Evolutionary conservation across 2,113 vertebrate genomes (phyloP), one percentile per base, ranked within the genome.

Genomic region (Gobiocypris rarus): DNA sequence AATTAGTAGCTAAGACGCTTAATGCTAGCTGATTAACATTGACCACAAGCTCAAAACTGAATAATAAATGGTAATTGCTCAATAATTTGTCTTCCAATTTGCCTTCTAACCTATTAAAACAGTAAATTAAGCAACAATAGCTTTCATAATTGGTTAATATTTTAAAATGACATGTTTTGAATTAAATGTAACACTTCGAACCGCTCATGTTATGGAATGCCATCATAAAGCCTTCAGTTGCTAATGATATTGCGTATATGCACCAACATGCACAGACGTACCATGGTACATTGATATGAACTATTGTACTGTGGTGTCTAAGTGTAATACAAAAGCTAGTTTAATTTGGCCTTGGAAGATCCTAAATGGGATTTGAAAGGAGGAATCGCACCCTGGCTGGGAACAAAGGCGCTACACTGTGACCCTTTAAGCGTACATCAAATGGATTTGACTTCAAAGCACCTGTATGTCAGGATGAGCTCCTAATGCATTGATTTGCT

Each of bases 401-500:
- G 78, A 70, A 75, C 50, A 76, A 76, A 82, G 78, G 28, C 38
- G 28, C 78, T 31, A 63, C 19, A 69, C 61, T 24, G 17, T 80
- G 41, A 67, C 59, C 78, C 73, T 48, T 38, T 56, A 34, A 84
- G 43, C 19, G 34, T 48, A 85, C 80, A 81, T 85, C 83, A 88
- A 85, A 85, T 83, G 80, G 71, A 85, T n/a, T 48, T 58, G 56
- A 79, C 73, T 84, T 88, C 78, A 86, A 83, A 88, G 63, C 24
- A 50, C 38, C 48, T 69, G 50, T 67, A 41, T 50, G 69, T 73
- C 74, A n/a, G 67, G 65, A 19, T 75, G 75, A 71, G 59, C 41
- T 80, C 48, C 69, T 83, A 85, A 86, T 75, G 78, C 69, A 80
- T 85, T 77, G 50, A 85, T 85, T 86, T 87, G 58, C 84, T 83